Percentiles rank a stretch among this genome's conserved stretches.
phyloP scores from a whole-genome alignment of 2,797 vertebrate species.

The Myotis vivesi region DNA sequence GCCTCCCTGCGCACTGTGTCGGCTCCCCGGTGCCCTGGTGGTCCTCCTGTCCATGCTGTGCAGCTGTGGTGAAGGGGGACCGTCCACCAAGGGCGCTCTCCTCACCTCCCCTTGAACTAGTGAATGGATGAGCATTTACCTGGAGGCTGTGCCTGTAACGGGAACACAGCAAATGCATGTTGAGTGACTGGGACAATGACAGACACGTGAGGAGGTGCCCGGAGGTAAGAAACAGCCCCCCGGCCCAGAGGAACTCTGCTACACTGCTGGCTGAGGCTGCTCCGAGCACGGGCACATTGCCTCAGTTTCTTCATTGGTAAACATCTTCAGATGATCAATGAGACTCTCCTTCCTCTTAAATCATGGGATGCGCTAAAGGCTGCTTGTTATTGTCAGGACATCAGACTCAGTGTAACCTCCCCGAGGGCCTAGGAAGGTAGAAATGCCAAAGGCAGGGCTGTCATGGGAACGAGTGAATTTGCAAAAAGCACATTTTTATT shows the following conservation, averaged over 20 bases:
- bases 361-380: background rate
- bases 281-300: background rate
- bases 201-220: background rate
- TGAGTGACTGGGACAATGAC: background rate
- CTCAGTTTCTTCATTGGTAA: background rate
- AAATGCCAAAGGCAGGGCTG: background rate
- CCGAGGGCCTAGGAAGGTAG: background rate
- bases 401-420: background rate
- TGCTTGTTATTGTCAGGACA: background rate
- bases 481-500: background rate
- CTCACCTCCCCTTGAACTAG: background rate
- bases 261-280: too few relatives aligned
- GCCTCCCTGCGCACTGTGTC: accelerated
- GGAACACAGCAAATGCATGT: accelerated
- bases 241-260: background rate
- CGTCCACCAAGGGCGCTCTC: background rate
- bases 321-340: background rate
- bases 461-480: background rate
- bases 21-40: background rate
- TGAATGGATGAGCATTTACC: accelerated
- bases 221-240: background rate
- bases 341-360: background rate
- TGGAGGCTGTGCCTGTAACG: background rate
- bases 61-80: background rate
- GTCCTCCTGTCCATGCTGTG: accelerated